A percentile compares a stretch with the other conserved stretches of the same genome.
These are phyloP conservation scores for Bolinopsis microptera DNA, from an alignment of 37 sponge, comb jelly and placozoan genomes.

Conservation along the genomic window DNA sequence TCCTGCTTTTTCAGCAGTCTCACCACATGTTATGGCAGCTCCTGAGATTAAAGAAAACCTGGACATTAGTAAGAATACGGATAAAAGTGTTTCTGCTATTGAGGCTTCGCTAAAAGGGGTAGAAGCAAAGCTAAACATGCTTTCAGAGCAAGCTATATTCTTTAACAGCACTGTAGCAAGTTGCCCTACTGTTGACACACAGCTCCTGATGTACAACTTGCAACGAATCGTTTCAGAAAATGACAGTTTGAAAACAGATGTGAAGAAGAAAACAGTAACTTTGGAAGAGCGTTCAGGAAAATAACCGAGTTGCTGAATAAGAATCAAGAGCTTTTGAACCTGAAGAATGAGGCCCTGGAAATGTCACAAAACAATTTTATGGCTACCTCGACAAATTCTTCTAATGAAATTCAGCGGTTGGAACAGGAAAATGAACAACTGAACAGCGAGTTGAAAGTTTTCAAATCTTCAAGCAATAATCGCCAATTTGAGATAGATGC, in stretches of 20 bases:
- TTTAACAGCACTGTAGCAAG: neutral
- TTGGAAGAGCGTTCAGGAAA: constrained; percentile 25
- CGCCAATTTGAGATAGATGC: constrained; percentile 34
- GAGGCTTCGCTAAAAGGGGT: neutral
- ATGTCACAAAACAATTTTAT: constrained; percentile 1
- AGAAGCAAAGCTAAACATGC: neutral
- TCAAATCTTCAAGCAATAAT: neutral
- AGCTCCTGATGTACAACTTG: constrained; percentile 35
- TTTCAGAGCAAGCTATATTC: neutral
- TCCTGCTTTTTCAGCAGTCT: neutral
- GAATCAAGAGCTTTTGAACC: constrained; percentile 23
- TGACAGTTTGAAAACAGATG: neutral
- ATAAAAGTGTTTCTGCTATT: neutral
- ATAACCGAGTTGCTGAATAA: constrained; percentile 43
- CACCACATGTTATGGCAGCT: neutral
- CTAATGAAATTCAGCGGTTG: neutral
- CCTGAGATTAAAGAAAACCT: constrained; percentile 26
- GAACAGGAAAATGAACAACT: constrained; percentile 19
- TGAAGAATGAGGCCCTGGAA: constrained; percentile 52
- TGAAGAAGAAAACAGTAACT: neutral
- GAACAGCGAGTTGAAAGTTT: neutral
- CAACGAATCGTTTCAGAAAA: constrained; percentile 31
- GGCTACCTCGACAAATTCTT: neutral
- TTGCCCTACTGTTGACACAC: constrained; percentile 9
- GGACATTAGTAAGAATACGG: constrained; percentile 2